These are phyloP conservation scores for Mamestra configurata DNA, from an alignment of 1,140 invertebrate species.

Conservation along the genomic window DNA sequence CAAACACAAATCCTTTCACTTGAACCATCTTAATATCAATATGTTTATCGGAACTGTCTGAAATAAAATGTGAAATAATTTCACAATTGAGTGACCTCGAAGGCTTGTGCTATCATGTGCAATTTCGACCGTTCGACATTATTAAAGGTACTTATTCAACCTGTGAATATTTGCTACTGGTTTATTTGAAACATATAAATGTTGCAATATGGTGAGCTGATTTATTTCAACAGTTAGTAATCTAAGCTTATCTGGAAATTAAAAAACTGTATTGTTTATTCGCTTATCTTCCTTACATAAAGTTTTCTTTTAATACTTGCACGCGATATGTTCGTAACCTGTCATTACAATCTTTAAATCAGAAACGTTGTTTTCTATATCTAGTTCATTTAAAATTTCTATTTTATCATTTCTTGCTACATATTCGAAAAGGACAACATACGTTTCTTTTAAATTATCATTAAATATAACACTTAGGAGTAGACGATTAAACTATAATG, in stretches of 20 bases:
- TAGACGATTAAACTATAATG: constrained; percentile 1
- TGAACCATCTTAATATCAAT: constrained; percentile 9
- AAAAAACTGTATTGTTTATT: constrained; percentile 19
- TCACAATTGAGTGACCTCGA: constrained; percentile 18
- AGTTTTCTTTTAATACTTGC: constrained; percentile 4
- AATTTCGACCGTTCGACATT: constrained; percentile 24
- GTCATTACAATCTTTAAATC: constrained; percentile 5
- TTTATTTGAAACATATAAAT: constrained; percentile 2
- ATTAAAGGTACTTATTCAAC: constrained; percentile 24
- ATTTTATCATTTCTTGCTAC: neutral
- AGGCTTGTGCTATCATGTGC: constrained; percentile 25
- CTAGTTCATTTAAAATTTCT: neutral
- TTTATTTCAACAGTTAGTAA: constrained; percentile 3
- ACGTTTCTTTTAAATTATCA: neutral
- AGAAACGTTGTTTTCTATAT: neutral
- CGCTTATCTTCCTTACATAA: constrained; percentile 5
- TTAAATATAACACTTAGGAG: neutral
- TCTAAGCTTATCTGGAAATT: neutral
- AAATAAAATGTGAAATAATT: constrained; percentile 31
- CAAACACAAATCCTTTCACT: constrained; percentile 33
- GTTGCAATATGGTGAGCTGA: constrained; percentile 5
- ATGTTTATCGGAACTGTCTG: constrained; percentile 16
- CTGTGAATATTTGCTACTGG: constrained; percentile 1
- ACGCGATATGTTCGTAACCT: constrained; percentile 20
- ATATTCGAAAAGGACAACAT: neutral